Evolutionary conservation across 2,113 vertebrate genomes (phyloP).

Genomic region (Leptosomus discolor): DNA sequence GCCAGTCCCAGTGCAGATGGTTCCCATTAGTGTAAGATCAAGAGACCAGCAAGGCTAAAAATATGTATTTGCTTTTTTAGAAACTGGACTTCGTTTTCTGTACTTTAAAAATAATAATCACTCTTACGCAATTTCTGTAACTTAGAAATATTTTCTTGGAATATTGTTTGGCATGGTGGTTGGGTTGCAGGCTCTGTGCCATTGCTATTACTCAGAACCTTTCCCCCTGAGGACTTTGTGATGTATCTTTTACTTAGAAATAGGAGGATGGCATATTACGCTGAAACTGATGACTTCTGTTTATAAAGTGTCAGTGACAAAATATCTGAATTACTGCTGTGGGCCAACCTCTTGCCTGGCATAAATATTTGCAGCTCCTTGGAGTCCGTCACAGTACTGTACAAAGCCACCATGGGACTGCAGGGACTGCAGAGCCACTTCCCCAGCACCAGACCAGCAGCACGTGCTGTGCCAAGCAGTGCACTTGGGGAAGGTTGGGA

Average conservation of each 20-base stretch:
- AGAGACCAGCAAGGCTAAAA: constrained; percentile 69
- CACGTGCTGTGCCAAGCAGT: rapidly evolving
- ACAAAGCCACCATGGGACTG: neutral
- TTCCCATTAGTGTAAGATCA: constrained; percentile 61
- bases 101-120: constrained; percentile 51
- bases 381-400: neutral
- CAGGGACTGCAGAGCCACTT: neutral
- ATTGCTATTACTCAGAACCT: neutral
- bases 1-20: constrained; percentile 41
- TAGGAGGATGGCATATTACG: neutral
- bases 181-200: constrained; percentile 5
- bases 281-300: neutral
- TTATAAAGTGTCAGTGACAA: neutral
- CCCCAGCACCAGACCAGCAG: neutral
- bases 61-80: constrained; percentile 68
- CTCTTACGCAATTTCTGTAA: constrained; percentile 31
- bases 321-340: neutral
- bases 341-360: neutral
- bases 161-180: constrained; percentile 15
- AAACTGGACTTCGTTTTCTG: constrained; percentile 24
- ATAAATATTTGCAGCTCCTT: neutral
- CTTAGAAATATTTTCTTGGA: constrained; percentile 56
- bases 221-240: neutral
- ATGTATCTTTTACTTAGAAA: constrained; percentile 39
- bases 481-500: neutral